Base-by-base conservation (phyloP, 53 echinoderm and acorn worm genomes). In the Holothuria leucospilota region DNA sequence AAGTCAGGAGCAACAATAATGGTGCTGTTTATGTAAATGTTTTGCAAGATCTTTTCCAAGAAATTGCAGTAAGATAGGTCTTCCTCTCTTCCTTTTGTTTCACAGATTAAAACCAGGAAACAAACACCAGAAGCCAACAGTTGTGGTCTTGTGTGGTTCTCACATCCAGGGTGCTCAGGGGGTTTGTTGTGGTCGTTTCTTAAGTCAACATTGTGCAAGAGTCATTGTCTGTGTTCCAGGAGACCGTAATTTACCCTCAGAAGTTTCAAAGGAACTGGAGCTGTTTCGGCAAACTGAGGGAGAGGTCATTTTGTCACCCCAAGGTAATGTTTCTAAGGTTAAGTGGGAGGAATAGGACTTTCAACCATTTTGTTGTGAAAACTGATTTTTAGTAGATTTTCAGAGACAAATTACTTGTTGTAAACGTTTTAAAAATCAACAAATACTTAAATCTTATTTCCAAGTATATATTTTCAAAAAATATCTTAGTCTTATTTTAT, bases 161-260 rank as follows among this genome's bases (percentile, higher is more conserved):
- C 99, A 99, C 78, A 66, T 93, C 21, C 93, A 99, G 62, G 99
- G 99, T 8, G 99, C 99, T 24, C 99, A 99, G 83, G 99, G 99
- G 63, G 91, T 94, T 14, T 90, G 92, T 85, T 95, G 95, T 65
- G 99, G 92, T 82, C 88, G 99, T 41, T 92, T 95, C 49, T 84
- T 95, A 42, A 91, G 95, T 81, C 88, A 95, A 74, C 99, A 95
- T 75, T 87, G 90, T 63, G 87, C 88, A 34, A 80, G 80, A 21
- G 99, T 99, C 58, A 95, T 89, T 53, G 85, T 99, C 27, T 94
- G 94, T 69, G 86, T 89, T 8, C 95, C 99, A 24, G 51, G 52
- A 23, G 42, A 64, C 40, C 13, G 25, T 64, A 95, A 92, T 62
- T 90, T 94, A 92, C 87, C 80, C 39, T 91, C 93, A 26, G 84